Evolutionary conservation across 2,113 vertebrate species (phyloP).

Genomic region (Perca fluviatilis): DNA sequence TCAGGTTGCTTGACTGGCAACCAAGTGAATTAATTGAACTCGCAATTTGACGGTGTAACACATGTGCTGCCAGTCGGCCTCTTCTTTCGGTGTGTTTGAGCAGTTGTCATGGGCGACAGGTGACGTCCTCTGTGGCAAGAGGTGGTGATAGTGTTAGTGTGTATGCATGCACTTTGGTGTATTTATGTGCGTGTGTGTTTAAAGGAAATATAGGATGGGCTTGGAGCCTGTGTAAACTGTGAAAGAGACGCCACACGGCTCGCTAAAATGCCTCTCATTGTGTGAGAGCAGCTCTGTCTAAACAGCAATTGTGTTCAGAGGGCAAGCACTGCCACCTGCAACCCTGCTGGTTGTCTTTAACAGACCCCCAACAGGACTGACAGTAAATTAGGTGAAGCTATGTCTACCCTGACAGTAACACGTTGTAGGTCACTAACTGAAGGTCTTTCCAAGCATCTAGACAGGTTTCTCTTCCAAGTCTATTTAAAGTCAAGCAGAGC

Average conservation of each 20-base stretch:
- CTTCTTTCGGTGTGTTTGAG: slow-evolving; percentile 48
- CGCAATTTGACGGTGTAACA: slow-evolving; percentile 25
- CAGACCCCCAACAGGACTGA: slow-evolving; percentile 27
- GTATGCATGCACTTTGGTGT: slow-evolving; percentile 24
- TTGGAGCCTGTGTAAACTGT: slow-evolving; percentile 69
- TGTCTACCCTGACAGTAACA: slow-evolving; percentile 63
- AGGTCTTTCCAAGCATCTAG: slow-evolving; percentile 65
- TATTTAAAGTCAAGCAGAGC: slow-evolving; percentile 66
- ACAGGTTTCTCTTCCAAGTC: slow-evolving; percentile 64
- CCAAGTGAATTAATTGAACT: slow-evolving; percentile 39
- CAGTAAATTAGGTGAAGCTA: slow-evolving; percentile 65
- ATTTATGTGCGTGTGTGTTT: slow-evolving; percentile 37
- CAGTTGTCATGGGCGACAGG: slow-evolving; percentile 74
- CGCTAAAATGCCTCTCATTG: slow-evolving; percentile 70
- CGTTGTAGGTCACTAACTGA: slow-evolving; percentile 69
- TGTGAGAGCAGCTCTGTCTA: slow-evolving; percentile 71
- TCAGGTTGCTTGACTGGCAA: slow-evolving; percentile 23
- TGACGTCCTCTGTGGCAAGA: slow-evolving; percentile 40
- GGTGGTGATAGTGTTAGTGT: slow-evolving; percentile 46
- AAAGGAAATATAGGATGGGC: slow-evolving; percentile 45
- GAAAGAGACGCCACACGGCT: slow-evolving; percentile 59
- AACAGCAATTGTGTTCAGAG: slow-evolving; percentile 58
- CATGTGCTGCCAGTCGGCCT: slow-evolving; percentile 29
- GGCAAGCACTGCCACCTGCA: slow-evolving; percentile 53
- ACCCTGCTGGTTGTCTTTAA: slow-evolving; percentile 47